Conservation (phyloP, 2,113 vertebrate species). For the Datnioides undecimradiatus region DNA sequence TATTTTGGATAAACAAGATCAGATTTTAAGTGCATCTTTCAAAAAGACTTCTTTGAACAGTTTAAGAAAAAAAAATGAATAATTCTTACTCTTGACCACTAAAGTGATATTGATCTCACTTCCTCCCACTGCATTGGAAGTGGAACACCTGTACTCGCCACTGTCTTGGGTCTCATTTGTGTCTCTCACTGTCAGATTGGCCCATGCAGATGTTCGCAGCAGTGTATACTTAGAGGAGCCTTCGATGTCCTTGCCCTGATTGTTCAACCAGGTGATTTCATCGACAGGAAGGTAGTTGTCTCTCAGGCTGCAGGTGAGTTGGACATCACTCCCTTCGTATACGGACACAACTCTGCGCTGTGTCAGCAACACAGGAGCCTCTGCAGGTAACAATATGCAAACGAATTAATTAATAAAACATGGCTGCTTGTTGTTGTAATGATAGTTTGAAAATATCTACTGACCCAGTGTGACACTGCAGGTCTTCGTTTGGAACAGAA, state of each 20-base stretch:
- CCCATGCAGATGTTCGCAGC: constrained; percentile 82
- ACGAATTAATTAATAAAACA: neutral
- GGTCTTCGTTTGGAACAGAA: constrained; percentile 72
- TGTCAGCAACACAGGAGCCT: constrained; percentile 85
- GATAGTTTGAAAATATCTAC: constrained; percentile 13
- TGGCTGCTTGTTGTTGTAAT: neutral
- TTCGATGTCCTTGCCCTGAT: constrained; percentile 79
- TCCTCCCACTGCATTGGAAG: constrained; percentile 88
- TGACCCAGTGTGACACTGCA: constrained; percentile 89
- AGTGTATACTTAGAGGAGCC: constrained; percentile 85
- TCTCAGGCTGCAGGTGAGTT: constrained; percentile 85
- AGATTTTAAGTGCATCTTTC: neutral
- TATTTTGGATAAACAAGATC: no score
- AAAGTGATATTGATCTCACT: constrained; percentile 85
- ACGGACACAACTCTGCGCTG: constrained; percentile 83
- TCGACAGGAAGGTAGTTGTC: constrained; percentile 76
- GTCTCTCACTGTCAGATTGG: constrained; percentile 86
- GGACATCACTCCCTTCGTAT: constrained; percentile 87
- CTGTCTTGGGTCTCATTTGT: constrained; percentile 83
- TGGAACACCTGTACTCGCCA: constrained; percentile 88
- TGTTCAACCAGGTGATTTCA: constrained; percentile 88
- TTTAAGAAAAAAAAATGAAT: neutral
- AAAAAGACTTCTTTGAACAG: neutral
- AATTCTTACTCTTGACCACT: constrained; percentile 85
- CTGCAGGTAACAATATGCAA: constrained; percentile 71